Percentiles rank a stretch among this genome's conserved stretches.
Conservation (phyloP, 2,888 invertebrate species). For the Trachelus troglodyta region DNA sequence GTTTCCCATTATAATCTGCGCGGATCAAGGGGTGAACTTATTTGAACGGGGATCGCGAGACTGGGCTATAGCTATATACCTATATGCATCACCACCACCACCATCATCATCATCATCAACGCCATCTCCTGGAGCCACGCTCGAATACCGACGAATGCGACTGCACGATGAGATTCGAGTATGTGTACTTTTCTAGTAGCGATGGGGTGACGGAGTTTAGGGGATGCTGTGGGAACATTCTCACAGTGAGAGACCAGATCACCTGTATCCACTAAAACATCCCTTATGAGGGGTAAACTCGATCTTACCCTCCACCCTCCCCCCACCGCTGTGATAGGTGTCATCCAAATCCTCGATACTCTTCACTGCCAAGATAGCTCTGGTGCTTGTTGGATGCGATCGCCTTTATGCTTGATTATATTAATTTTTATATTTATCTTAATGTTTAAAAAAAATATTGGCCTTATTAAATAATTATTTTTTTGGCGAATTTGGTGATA, state of each 20-base stretch:
- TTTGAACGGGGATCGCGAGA: conserved; percentile 44
- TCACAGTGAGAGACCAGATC: conserved; percentile 53
- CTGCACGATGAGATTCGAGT: not conserved
- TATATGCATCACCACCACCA: not conserved
- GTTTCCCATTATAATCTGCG: conserved; percentile 54
- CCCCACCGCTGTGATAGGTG: not conserved
- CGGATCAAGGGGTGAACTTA: conserved; percentile 49
- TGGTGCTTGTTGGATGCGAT: not conserved
- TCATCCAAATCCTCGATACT: not conserved
- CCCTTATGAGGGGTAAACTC: not conserved
- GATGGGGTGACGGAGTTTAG: conserved; percentile 51
- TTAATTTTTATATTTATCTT: not conserved
- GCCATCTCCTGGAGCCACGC: not conserved
- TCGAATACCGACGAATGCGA: not conserved
- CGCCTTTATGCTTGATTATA: not conserved
- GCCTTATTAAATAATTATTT: not conserved
- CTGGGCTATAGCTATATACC: conserved; percentile 7
- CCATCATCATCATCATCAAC: not conserved
- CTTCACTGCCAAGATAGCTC: not conserved
- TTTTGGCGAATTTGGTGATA: not conserved
- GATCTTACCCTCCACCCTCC: not conserved
- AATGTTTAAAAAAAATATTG: not conserved
- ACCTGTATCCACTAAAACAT: conserved; percentile 55
- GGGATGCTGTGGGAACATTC: conserved; percentile 63
- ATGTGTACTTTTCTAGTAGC: conserved; percentile 14